Evolutionary conservation across 1,140 invertebrate genomes (phyloP).

Genomic region (Drosophila tristis): DNA sequence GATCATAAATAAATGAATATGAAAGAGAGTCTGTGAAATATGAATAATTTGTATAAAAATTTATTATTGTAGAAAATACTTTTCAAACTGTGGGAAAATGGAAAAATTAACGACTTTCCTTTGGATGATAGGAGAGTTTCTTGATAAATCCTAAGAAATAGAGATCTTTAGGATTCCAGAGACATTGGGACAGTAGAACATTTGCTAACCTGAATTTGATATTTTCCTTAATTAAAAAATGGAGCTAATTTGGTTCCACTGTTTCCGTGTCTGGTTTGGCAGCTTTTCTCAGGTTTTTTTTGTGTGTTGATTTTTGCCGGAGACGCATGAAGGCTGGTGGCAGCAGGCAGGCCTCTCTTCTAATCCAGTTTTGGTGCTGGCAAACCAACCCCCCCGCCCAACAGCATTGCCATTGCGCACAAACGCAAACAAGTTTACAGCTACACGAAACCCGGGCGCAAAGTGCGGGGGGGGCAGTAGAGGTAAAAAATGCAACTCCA

Average conservation of each 20-base stretch:
- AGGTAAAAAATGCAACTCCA: slow-evolving; percentile 40
- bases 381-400: slow-evolving; percentile 6
- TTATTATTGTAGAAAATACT: neutral
- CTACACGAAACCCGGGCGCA: slow-evolving; percentile 45
- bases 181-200: neutral
- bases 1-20: neutral
- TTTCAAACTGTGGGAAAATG: no score
- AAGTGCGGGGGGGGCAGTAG: neutral
- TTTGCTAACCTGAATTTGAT: neutral
- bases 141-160: no score
- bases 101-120: no score
- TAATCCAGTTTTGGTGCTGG: slow-evolving; percentile 72
- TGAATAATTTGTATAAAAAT: neutral
- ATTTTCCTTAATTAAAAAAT: neutral
- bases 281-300: slow-evolving; percentile 21
- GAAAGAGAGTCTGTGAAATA: neutral
- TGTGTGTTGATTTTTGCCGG: slow-evolving; percentile 20
- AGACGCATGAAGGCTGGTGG: slow-evolving; percentile 15
- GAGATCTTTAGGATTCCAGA: neutral
- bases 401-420: slow-evolving; percentile 28
- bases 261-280: slow-evolving; percentile 21
- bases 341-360: slow-evolving; percentile 55
- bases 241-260: slow-evolving; percentile 4
- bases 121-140: neutral
- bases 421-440: slow-evolving; percentile 73